Conservation (phyloP, 2,888 invertebrate genomes). For the Chrysolina oricalcia region DNA sequence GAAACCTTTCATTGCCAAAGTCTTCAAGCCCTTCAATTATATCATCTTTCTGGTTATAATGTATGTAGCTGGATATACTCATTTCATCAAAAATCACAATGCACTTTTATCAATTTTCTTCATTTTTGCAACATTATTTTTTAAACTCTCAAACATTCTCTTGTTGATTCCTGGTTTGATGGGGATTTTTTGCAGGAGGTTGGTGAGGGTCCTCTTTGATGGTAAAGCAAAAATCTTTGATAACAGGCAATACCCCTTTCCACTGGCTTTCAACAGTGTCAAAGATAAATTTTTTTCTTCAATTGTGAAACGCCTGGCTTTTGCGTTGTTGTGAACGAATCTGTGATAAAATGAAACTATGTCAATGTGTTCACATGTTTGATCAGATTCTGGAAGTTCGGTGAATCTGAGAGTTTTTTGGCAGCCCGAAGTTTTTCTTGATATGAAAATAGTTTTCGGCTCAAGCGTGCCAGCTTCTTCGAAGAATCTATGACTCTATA, state of each 20-base stretch:
- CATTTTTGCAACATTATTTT: constrained; percentile 1
- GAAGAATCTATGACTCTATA: neutral
- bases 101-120: neutral
- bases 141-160: neutral
- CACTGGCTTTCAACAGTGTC: constrained; percentile 24
- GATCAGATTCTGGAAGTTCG: constrained; percentile 7
- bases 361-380: constrained; percentile 25
- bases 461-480: constrained; percentile 5
- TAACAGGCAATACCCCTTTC: constrained; percentile 19
- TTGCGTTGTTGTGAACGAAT: constrained; percentile 29
- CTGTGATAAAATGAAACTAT: constrained; percentile 26
- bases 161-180: constrained; percentile 7
- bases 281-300: constrained; percentile 27
- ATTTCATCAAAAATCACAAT: too few relatives aligned
- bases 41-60: constrained; percentile 10
- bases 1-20: neutral
- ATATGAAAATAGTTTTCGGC: neutral
- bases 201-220: constrained; percentile 23
- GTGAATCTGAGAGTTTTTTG: constrained; percentile 27
- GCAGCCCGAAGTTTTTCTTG: constrained; percentile 5
- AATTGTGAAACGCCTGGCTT: constrained; percentile 6
- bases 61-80: too few relatives aligned
- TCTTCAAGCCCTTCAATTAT: constrained; percentile 23
- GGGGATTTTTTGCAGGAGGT: constrained; percentile 14
- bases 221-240: constrained; percentile 19